Percentiles rank a stretch among this genome's conserved stretches.
Evolutionary conservation across 2,888 invertebrate species (phyloP).

Genomic region (Luffia ferchaultella): DNA sequence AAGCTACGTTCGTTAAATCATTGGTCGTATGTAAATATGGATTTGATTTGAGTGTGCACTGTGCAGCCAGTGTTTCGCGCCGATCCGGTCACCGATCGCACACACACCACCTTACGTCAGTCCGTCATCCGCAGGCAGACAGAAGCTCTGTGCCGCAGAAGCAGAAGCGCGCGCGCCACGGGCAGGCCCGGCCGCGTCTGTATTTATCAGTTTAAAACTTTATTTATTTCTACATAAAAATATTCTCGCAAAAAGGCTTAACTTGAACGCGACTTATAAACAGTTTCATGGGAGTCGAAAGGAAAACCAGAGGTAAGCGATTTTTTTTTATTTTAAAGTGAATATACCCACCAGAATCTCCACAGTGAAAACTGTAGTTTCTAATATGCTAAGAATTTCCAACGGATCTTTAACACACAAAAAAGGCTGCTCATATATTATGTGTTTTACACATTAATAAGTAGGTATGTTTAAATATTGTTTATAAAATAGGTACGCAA

Average conservation of each 20-base stretch:
- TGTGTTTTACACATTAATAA: too few species aligned
- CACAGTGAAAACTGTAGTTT: too few species aligned
- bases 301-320: not conserved
- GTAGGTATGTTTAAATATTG: too few species aligned
- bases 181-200: slow-evolving; percentile 24
- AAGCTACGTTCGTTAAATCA: too few species aligned
- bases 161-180: slow-evolving; percentile 40
- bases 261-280: not conserved
- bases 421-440: too few species aligned
- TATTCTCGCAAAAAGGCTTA: not conserved
- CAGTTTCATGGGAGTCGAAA: not conserved
- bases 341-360: too few species aligned
- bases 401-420: too few species aligned
- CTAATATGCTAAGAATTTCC: too few species aligned
- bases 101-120: not conserved
- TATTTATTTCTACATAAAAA: not conserved
- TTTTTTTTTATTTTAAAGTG: not conserved
- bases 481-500: too few species aligned
- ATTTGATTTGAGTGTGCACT: too few species aligned
- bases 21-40: too few species aligned
- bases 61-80: not conserved
- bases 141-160: slow-evolving; percentile 19
- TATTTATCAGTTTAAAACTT: not conserved
- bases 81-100: slow-evolving; percentile 18
- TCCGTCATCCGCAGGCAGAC: too few species aligned